Evolutionary conservation across 2,888 invertebrate species (phyloP).

Genomic region (Ellobium chinense): DNA sequence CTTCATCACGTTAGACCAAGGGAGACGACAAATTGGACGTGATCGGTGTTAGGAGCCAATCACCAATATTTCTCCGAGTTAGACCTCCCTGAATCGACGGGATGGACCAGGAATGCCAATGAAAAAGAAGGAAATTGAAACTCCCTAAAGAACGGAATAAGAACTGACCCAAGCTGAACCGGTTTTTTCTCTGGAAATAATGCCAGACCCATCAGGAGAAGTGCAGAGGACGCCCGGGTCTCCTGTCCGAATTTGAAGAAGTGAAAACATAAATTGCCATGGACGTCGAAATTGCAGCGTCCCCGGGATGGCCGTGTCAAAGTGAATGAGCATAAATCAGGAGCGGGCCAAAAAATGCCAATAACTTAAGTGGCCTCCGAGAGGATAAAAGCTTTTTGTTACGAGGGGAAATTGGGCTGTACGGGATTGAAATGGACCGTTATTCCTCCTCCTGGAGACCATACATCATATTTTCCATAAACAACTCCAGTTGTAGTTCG

Average conservation of each 20-base stretch:
- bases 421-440: neutral
- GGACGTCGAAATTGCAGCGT: neutral
- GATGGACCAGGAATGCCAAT: neutral
- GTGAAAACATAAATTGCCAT: neutral
- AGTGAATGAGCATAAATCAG: slow-evolving; percentile 22
- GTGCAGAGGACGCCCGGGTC: neutral
- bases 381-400: neutral
- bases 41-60: neutral
- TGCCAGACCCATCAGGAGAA: neutral
- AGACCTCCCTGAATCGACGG: neutral
- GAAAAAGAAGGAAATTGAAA: neutral
- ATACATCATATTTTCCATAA: neutral
- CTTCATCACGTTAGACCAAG: neutral
- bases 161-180: neutral
- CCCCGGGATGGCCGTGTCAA: slow-evolving; percentile 1
- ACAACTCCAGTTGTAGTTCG: neutral
- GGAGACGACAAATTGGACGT: neutral
- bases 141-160: neutral
- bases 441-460: neutral
- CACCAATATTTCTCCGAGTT: neutral
- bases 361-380: neutral
- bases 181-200: neutral
- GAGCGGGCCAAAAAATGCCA: slow-evolving; percentile 3
- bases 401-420: neutral
- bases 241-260: neutral